phyloP scores from a whole-genome alignment of 2,888 invertebrate species.

The Coelogynopora nodosa region DNA sequence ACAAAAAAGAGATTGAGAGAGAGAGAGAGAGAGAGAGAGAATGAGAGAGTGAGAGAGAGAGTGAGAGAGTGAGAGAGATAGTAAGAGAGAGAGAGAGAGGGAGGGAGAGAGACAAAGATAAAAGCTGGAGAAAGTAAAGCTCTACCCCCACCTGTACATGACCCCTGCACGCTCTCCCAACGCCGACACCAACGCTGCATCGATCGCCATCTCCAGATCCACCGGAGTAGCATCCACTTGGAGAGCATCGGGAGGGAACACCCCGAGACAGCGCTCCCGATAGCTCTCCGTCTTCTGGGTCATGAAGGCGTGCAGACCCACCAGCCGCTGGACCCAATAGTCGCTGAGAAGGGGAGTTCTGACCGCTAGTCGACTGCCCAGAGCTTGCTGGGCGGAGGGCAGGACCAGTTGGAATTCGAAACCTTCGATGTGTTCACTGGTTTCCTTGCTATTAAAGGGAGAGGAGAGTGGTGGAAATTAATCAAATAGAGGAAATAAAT shows the following conservation, averaged over 20 bases:
- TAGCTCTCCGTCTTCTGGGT: constrained; percentile 52
- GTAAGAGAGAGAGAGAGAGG: no score
- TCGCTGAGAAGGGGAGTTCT: constrained; percentile 52
- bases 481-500: no score
- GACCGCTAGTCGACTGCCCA: constrained; percentile 55
- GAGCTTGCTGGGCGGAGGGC: constrained; percentile 55
- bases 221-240: constrained; percentile 47
- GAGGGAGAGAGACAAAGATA: no score
- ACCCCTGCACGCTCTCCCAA: neutral
- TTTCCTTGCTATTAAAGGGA: neutral
- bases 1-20: no score
- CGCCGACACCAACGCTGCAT: neutral
- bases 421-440: constrained; percentile 34
- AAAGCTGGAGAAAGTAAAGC: no score
- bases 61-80: no score
- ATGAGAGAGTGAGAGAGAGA: no score
- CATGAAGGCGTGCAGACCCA: constrained; percentile 54
- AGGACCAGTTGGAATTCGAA: constrained; percentile 51
- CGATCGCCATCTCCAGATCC: neutral
- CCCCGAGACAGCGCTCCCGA: constrained; percentile 53
- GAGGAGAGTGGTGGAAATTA: neutral
- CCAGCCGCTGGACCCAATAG: constrained; percentile 52
- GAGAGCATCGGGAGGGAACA: constrained; percentile 54
- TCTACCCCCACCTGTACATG: neutral
- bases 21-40: no score